These are phyloP conservation scores for Oreocharis arfaki DNA, from an alignment of 2,113 vertebrate species.

Conservation along the genomic window DNA sequence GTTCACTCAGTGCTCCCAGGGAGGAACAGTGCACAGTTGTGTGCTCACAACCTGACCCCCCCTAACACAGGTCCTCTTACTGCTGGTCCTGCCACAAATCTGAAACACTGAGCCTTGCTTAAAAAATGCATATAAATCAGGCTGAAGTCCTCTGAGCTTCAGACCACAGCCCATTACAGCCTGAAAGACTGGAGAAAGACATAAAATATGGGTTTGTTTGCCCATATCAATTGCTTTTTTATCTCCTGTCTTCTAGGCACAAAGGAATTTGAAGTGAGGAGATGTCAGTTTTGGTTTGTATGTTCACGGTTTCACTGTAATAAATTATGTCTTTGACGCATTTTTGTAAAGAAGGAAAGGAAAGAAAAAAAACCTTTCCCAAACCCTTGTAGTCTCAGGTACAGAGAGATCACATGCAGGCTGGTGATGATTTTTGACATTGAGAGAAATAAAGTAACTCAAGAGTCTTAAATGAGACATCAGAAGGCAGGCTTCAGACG, in stretches of 20 bases:
- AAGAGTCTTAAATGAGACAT: neutral
- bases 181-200: neutral
- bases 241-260: conserved; percentile 38
- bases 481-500: neutral
- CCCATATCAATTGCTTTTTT: conserved; percentile 53
- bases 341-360: conserved; percentile 6
- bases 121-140: conserved; percentile 56
- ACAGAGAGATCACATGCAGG: neutral
- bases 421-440: neutral
- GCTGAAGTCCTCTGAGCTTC: conserved; percentile 7
- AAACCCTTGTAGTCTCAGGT: conserved; percentile 16
- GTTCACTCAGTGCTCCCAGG: neutral
- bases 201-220: conserved; percentile 62
- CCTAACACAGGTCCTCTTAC: neutral
- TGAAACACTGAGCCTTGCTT: conserved; percentile 3
- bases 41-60: neutral
- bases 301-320: conserved; percentile 8
- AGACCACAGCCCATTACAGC: neutral
- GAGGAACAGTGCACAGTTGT: neutral
- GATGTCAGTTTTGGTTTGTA: conserved; percentile 57
- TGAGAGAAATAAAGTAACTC: neutral
- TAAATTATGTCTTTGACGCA: conserved; percentile 46
- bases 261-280: conserved; percentile 47
- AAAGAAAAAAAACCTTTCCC: neutral
- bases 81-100: neutral